Evolutionary conservation across 1,140 invertebrate genomes (phyloP), one percentile per base, ranked within the genome.

Genomic region (Riptortus pedestris): DNA sequence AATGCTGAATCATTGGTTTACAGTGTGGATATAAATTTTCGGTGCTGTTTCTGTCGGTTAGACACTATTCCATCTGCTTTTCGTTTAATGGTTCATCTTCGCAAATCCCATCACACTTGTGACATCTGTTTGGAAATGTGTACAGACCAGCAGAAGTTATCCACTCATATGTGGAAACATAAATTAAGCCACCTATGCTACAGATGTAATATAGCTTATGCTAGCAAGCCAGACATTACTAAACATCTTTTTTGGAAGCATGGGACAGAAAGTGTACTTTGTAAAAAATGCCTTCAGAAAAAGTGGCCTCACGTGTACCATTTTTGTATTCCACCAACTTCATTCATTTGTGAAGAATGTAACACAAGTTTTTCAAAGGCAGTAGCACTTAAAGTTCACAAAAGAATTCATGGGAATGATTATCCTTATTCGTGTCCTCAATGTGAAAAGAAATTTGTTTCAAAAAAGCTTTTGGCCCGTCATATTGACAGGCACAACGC

Each of bases 241-340:
- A 89, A 88, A 70, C 89, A 93, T 78, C 74, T 91, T 43, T 91
- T 90, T 72, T 93, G 89, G 90, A 92, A 93, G 72, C 89, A 93
- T 73, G 88, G 88, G 14, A 91, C 88, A 3, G 88, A 91, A 72
- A 90, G 88, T 76, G 83, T 88, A 1, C 74, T 85, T 3, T 93
- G 90, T 72, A 90, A 90, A 73, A 84, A 81, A 70, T 93, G 90
- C 74, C 72, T 90, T 3, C 86, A 91, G 67, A 91, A 91, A 71
- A 90, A 90, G 68, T 92, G 90, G 90, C 87, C 87, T 0, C 88
- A 91, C 74, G 85, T 91, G 11, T 93, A 91, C 76, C 90, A 93
- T 71, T 92, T 91, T 71, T 93, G 90, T 72, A 81, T 86, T 65
- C 89, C 89, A 20, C 86, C 89, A 4, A 76, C 79, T 16, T 76